Conservation (phyloP, 2,113 vertebrate species). For the Brienomyrus longianalis region DNA sequence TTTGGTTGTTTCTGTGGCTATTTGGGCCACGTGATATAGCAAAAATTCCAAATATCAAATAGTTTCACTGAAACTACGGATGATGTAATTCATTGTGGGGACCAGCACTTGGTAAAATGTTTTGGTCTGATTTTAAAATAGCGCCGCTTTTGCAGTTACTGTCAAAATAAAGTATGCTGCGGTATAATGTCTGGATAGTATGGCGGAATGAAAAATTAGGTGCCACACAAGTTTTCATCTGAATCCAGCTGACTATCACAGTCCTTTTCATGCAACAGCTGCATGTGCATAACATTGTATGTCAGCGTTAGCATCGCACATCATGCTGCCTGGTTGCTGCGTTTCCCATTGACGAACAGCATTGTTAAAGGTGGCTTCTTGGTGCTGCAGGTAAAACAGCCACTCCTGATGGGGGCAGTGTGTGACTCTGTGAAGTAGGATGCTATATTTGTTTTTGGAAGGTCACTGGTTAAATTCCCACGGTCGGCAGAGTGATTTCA, state of each 20-base stretch:
- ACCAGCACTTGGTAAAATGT: neutral
- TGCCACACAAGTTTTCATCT: neutral
- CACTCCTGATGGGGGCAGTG: neutral
- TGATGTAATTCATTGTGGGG: neutral
- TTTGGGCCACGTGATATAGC: neutral
- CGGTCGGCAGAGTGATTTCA: neutral
- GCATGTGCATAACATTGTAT: neutral
- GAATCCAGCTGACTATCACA: neutral
- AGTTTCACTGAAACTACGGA: neutral
- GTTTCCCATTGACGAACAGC: neutral
- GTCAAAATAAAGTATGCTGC: neutral
- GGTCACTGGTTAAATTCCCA: neutral
- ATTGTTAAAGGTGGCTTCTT: neutral
- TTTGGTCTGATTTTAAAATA: neutral
- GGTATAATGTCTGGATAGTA: neutral
- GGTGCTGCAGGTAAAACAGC: neutral
- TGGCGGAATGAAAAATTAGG: neutral
- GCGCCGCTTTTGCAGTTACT: neutral
- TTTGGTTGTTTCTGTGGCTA: neutral
- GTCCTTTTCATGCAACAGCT: neutral
- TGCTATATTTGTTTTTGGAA: neutral
- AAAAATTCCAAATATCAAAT: neutral
- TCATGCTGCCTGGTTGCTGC: neutral
- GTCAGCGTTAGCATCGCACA: neutral
- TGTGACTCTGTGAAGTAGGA: neutral